Conservation (phyloP, 2,113 vertebrate species). For the Elaphurus davidianus region DNA sequence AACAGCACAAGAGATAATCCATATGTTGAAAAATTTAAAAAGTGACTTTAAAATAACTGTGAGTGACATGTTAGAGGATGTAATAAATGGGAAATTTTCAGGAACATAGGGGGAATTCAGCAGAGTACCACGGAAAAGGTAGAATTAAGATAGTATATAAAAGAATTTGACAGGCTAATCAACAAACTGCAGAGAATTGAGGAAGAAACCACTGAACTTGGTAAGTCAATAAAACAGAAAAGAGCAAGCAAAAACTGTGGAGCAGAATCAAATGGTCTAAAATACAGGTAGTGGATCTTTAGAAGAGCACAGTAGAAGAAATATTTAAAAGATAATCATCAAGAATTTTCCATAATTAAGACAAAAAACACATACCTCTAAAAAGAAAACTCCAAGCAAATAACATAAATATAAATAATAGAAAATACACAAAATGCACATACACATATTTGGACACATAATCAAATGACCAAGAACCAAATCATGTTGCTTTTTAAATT, state of each 20-base stretch:
- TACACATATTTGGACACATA: not conserved
- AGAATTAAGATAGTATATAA: not conserved
- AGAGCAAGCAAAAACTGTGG: not conserved
- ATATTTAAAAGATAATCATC: not conserved
- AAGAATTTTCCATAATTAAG: not conserved
- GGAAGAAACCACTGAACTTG: not conserved
- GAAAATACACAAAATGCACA: not conserved
- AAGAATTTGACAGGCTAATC: not conserved
- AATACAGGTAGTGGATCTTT: too few relatives aligned
- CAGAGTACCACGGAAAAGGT: not conserved
- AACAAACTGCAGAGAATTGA: not conserved
- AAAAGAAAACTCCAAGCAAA: not conserved
- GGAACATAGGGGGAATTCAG: not conserved
- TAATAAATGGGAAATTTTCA: not conserved
- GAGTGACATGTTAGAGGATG: not conserved
- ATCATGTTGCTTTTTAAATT: not conserved
- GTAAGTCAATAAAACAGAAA: not conserved
- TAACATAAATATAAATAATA: not conserved
- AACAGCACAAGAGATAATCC: not conserved
- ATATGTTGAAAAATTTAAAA: not conserved
- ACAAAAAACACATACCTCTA: not conserved
- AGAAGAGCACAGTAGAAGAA: not conserved
- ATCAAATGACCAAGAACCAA: not conserved
- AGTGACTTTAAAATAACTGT: conserved; percentile 4
- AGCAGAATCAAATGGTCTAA: not conserved